Evolutionary conservation across 2,797 vertebrate species (phyloP), one percentile per base, ranked within the genome.

Genomic region (Monodelphis domestica): DNA sequence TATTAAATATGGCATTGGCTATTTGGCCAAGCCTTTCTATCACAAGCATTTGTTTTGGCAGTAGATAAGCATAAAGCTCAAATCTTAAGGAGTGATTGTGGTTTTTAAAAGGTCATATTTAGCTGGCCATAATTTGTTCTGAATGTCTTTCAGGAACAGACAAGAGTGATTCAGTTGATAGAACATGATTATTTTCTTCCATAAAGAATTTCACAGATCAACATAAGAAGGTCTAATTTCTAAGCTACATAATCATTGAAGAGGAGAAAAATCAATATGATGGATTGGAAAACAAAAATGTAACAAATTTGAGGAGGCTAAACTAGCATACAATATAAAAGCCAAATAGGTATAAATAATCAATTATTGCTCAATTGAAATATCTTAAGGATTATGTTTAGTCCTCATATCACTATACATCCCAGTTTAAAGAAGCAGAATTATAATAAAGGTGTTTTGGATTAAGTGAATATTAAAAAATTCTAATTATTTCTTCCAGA

Each of bases 61-160:
- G 92, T 91, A 95, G 91, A 45, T 93, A 88, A 45, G 91, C 84
- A 93, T 89, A 94, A 89, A 95, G 88, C 55, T 95, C 84, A 93
- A 90, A 56, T 89, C 91, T 90, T 84, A 88, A 89, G 95, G 93
- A 94, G 54, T 56, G 91, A 90, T 88, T 95, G 93, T 96, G 94
- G 94, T 95, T 97, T 97, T 96, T 96, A 95, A 96, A 97, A 97
- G 95, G 94, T 96, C 94, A 95, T 89, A 92, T 96, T 93, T 94
- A 89, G 90, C 63, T 92, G 91, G 59, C 28, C n/a, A 21, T 95
- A 78, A 94, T 97, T 97, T 96, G 96, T 95, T 94, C 91, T 89
- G 21, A 15, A 45, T 91, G 59, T 95, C 88, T 97, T 95, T 96
- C 94, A 94, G 93, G 38, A 95, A 91, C 24, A 91, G 88, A 89